phyloP scores from a whole-genome alignment of 2,888 invertebrate genomes.

The Xestia sexstrigata region DNA sequence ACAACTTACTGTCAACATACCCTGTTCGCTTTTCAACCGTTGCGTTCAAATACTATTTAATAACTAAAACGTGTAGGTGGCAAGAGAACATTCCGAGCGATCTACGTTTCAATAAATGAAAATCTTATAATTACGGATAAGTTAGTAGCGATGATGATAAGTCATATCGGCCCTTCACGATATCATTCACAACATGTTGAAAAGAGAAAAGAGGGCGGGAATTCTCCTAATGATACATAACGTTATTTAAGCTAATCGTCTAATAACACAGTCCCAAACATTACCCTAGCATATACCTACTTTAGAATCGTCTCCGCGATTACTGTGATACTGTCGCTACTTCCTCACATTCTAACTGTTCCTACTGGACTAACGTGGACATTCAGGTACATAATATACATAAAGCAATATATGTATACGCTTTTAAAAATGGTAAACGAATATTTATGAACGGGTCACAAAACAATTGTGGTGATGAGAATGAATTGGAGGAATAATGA shows the following conservation, averaged over 20 bases:
- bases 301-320: conserved; percentile 62
- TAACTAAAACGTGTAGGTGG: conserved; percentile 76
- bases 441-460: conserved; percentile 52
- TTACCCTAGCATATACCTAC: conserved; percentile 76
- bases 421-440: conserved; percentile 52
- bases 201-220: conserved; percentile 87
- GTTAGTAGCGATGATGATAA: conserved; percentile 55
- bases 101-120: conserved; percentile 53
- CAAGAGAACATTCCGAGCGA: conserved; percentile 75
- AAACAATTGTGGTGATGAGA: conserved; percentile 69
- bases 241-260: conserved; percentile 78
- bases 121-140: conserved; percentile 57
- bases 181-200: conserved; percentile 87
- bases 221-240: conserved; percentile 73
- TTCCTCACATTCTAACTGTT: conserved; percentile 55
- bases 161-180: conserved; percentile 57
- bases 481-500: conserved; percentile 69
- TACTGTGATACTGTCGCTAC: conserved; percentile 44
- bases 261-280: conserved; percentile 88
- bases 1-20: conserved; percentile 88
- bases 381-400: conserved; percentile 83
- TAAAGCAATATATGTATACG: conserved; percentile 60
- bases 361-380: conserved; percentile 66
- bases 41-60: conserved; percentile 77
- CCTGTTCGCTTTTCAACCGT: conserved; percentile 90